Percentiles rank a stretch among this genome's conserved stretches.
Evolutionary conservation across 2,888 invertebrate species (phyloP).

Genomic region (Pristionchus arcanus): DNA sequence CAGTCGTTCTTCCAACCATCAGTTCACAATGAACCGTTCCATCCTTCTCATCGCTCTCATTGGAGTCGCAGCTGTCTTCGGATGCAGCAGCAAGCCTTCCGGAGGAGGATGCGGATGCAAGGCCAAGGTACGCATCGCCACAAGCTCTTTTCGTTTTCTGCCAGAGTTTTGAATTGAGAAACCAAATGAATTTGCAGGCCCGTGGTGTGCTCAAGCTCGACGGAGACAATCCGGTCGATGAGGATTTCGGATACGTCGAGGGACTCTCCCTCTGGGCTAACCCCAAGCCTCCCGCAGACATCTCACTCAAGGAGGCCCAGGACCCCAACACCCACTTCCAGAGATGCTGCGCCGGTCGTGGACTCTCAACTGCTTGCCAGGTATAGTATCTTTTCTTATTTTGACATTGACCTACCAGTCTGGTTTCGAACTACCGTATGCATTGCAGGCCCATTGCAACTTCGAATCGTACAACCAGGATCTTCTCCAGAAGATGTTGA

Average conservation of each 20-base stretch:
- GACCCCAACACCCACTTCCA: conserved; percentile 28
- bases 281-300: background rate
- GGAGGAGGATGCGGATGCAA: conserved; percentile 36
- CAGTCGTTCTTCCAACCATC: background rate
- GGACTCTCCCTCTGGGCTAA: conserved; percentile 13
- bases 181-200: background rate
- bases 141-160: background rate
- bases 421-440: background rate
- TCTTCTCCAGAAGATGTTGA: conserved; percentile 32
- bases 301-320: background rate
- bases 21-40: background rate
- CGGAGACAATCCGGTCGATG: conserved; percentile 31
- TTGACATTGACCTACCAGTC: background rate
- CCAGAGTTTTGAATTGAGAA: background rate
- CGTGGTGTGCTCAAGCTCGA: conserved; percentile 38
- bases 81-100: conserved; percentile 12
- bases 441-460: conserved; percentile 34
- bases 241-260: conserved; percentile 42
- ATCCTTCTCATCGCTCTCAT: conserved; percentile 30
- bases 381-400: background rate
- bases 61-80: conserved; percentile 16
- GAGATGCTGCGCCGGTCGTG: conserved; percentile 25
- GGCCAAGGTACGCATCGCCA: background rate
- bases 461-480: conserved; percentile 23
- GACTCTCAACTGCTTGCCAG: conserved; percentile 1